A percentile compares a stretch with the other conserved stretches of the same genome.
phyloP scores from a whole-genome alignment of 2,797 vertebrate species.

The Argentina silus region DNA sequence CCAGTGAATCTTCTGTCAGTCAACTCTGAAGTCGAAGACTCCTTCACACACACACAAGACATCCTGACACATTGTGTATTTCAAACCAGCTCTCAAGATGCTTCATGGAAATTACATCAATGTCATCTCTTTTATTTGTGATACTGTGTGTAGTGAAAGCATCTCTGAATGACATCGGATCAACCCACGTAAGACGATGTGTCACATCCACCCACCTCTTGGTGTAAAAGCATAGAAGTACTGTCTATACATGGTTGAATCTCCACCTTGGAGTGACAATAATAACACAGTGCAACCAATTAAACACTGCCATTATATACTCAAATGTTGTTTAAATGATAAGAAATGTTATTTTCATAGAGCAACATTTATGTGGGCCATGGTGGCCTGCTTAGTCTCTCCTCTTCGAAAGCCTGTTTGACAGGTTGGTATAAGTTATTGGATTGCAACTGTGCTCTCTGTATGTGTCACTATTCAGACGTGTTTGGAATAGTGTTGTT shows the following conservation, averaged over 20 bases:
- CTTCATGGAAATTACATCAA: background rate
- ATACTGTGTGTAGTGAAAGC: background rate
- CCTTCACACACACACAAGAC: background rate
- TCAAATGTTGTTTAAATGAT: background rate
- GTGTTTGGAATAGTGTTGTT: background rate
- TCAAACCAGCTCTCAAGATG: background rate
- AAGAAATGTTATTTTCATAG: background rate
- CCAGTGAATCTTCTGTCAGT: constrained; percentile 39
- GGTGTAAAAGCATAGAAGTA: too few relatives aligned
- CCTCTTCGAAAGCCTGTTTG: background rate
- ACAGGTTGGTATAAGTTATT: background rate
- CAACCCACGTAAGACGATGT: background rate
- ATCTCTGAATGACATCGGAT: background rate
- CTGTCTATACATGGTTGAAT: background rate
- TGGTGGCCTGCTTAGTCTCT: background rate
- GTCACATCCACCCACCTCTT: too few relatives aligned
- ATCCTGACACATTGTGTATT: background rate
- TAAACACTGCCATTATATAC: background rate
- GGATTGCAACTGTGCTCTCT: background rate
- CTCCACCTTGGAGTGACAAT: background rate
- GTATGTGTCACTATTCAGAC: background rate
- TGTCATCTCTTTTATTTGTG: background rate
- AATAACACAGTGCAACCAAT: background rate
- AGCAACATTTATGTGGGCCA: background rate
- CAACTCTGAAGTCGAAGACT: background rate